Conservation (phyloP, 2,113 vertebrate species). For the Bubo scandiacus region DNA sequence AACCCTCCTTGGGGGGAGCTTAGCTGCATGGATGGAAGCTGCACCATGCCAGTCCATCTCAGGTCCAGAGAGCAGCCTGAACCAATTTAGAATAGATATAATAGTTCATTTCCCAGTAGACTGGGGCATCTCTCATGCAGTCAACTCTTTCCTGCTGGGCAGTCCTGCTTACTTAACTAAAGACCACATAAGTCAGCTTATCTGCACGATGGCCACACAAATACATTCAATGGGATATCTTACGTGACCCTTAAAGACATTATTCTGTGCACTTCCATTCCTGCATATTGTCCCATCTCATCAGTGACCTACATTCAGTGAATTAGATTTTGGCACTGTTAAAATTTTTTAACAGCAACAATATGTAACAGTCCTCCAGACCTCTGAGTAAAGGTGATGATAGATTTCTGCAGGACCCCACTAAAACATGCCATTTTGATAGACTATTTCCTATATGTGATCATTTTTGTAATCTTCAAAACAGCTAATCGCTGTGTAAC, state of each 20-base stretch:
- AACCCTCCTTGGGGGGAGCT: not conserved
- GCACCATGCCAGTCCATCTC: not conserved
- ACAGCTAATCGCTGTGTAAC: not conserved
- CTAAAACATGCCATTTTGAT: not conserved
- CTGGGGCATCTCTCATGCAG: not conserved
- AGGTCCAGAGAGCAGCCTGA: not conserved
- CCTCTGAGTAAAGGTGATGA: not conserved
- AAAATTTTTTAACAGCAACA: not conserved
- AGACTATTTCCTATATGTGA: not conserved
- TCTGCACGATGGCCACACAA: not conserved
- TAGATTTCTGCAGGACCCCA: not conserved
- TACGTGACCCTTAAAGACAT: not conserved
- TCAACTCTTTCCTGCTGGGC: not conserved
- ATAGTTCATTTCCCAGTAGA: not conserved
- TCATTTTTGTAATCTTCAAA: not conserved
- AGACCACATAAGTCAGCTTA: not conserved
- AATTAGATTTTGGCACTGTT: not conserved
- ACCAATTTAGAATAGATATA: not conserved
- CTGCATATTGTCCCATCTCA: not conserved
- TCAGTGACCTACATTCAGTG: not conserved
- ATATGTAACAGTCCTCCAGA: not conserved
- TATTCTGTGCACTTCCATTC: not conserved
- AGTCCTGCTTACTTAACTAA: not conserved
- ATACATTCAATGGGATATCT: not conserved
- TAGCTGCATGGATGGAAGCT: not conserved